Conservation (phyloP, 2,113 vertebrate species). For the Cheilinus undulatus region DNA sequence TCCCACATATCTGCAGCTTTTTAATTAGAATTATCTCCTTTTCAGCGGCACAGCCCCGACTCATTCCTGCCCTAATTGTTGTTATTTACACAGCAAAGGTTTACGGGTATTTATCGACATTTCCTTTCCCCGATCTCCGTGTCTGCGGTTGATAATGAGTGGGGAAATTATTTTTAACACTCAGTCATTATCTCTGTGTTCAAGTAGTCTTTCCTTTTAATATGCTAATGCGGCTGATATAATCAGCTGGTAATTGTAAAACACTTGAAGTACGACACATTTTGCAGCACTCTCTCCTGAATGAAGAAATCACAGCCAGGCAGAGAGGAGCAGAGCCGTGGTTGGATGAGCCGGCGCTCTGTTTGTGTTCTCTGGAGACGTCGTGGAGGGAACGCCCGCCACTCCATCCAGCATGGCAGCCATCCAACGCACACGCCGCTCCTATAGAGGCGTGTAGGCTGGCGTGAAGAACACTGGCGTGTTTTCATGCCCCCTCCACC, state of each 20-base stretch:
- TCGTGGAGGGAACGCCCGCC: constrained; percentile 13
- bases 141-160: constrained; percentile 74
- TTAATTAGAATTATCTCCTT: constrained; percentile 78
- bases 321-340: constrained; percentile 24
- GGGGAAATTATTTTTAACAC: constrained; percentile 77
- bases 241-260: constrained; percentile 81
- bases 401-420: constrained; percentile 13
- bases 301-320: constrained; percentile 73
- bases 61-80: constrained; percentile 74
- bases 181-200: constrained; percentile 79
- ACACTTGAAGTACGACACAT: constrained; percentile 78
- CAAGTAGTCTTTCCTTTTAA: constrained; percentile 80
- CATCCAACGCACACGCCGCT: constrained; percentile 34
- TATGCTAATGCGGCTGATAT: constrained; percentile 81
- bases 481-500: constrained; percentile 6
- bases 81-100: constrained; percentile 78
- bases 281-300: constrained; percentile 62
- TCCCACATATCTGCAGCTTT: constrained; percentile 55
- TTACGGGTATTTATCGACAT: constrained; percentile 71
- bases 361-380: constrained; percentile 37
- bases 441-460: constrained; percentile 49
- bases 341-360: constrained; percentile 13
- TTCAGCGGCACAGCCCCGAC: constrained; percentile 58
- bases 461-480: neutral
- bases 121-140: constrained; percentile 57